These are phyloP conservation scores for Triplophysa rosa DNA, from an alignment of 2,113 vertebrate genomes.

Conservation along the genomic window DNA sequence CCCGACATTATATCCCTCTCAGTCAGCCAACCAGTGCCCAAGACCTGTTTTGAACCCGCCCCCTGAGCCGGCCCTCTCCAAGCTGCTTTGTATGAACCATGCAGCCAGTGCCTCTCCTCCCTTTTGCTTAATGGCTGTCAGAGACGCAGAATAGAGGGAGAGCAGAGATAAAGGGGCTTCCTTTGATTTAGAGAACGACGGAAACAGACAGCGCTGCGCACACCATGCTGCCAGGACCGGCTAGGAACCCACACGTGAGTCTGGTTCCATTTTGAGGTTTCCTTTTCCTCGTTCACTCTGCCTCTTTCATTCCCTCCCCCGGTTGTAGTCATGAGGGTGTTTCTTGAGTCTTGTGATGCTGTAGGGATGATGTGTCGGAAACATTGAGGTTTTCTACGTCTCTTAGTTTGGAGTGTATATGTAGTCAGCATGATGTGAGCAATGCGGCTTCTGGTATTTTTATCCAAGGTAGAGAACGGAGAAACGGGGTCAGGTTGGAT, in stretches of 20 bases:
- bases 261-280: slow-evolving; percentile 39
- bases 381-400: slow-evolving; percentile 27
- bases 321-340: slow-evolving; percentile 42
- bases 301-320: slow-evolving; percentile 54
- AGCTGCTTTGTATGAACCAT: slow-evolving; percentile 28
- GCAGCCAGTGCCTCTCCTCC: neutral
- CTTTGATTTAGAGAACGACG: slow-evolving; percentile 21
- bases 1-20: slow-evolving; percentile 32
- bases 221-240: slow-evolving; percentile 58
- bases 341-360: slow-evolving; percentile 69
- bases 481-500: neutral
- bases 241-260: slow-evolving; percentile 77
- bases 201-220: slow-evolving; percentile 40
- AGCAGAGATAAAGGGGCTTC: neutral
- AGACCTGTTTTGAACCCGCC: slow-evolving; percentile 42
- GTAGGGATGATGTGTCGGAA: slow-evolving; percentile 34
- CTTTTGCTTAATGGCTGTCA: slow-evolving; percentile 21
- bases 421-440: neutral
- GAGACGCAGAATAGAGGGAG: neutral
- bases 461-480: neutral
- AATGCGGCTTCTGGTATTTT: neutral
- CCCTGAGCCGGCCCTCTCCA: neutral
- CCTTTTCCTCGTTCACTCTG: neutral
- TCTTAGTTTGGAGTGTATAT: neutral
- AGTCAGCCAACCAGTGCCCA: neutral